Percentiles rank a stretch among this genome's conserved stretches.
Conservation (phyloP, 2,888 invertebrate species). For the Adelognathus sp. region DNA sequence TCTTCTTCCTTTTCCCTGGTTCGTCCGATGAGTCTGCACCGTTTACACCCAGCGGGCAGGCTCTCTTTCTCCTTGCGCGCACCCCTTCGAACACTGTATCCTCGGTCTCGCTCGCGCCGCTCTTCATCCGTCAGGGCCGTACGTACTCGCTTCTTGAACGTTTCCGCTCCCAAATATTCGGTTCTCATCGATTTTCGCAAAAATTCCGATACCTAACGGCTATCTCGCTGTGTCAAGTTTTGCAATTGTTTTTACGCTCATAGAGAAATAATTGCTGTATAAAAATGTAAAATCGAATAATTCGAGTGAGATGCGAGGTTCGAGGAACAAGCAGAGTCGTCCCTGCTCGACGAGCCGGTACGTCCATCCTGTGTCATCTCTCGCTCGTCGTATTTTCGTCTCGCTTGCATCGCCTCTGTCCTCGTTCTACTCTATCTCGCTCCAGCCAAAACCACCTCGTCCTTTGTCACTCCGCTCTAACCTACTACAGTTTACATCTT, state of each 20-base stretch:
- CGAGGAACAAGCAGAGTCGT: neutral
- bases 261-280: neutral
- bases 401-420: neutral
- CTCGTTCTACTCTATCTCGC: neutral
- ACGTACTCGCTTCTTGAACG: neutral
- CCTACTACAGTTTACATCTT: slow-evolving; percentile 40
- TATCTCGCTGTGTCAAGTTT: neutral
- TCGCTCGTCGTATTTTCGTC: slow-evolving; percentile 37
- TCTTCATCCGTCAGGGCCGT: slow-evolving; percentile 41
- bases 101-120: slow-evolving; percentile 20
- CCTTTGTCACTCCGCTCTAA: neutral
- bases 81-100: slow-evolving; percentile 35
- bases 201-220: neutral
- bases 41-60: slow-evolving; percentile 1
- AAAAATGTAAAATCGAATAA: neutral
- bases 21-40: slow-evolving; percentile 8
- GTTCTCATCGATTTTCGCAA: neutral
- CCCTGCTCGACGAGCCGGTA: slow-evolving; percentile 47
- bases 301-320: neutral
- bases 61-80: slow-evolving; percentile 36
- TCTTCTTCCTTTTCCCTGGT: slow-evolving; percentile 49
- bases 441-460: neutral
- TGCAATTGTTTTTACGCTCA: neutral
- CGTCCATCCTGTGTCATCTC: slow-evolving; percentile 50
- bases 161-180: neutral